phyloP scores from a whole-genome alignment of 2,797 vertebrate species.

The Telmatherina bonti region DNA sequence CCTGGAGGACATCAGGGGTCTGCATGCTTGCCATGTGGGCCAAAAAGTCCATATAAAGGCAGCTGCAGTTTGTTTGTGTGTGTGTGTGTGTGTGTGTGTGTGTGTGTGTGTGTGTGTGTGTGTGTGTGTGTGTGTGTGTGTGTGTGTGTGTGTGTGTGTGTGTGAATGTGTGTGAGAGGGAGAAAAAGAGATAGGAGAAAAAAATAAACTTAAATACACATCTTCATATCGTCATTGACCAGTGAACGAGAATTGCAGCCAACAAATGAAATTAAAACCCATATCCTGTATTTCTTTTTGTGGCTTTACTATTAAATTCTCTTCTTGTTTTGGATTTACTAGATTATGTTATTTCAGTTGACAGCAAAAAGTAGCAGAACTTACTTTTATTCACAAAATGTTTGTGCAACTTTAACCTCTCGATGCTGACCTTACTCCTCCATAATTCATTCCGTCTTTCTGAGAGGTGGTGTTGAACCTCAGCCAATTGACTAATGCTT shows the following conservation, averaged over 20 bases:
- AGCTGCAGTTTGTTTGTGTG: neutral
- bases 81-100: too few species aligned
- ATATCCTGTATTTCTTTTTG: constrained; percentile 2
- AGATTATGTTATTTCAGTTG: constrained; percentile 49
- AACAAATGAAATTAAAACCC: neutral
- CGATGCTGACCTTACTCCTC: constrained; percentile 56
- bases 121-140: too few species aligned
- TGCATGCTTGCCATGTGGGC: too few species aligned
- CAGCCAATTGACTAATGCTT: constrained; percentile 63
- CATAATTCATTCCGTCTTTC: constrained; percentile 53
- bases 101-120: too few species aligned
- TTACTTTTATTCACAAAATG: constrained; percentile 45
- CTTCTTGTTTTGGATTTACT: constrained; percentile 15
- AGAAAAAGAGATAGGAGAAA: neutral
- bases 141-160: too few species aligned
- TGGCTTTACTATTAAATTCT: constrained; percentile 31
- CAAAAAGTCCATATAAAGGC: neutral
- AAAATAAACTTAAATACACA: neutral
- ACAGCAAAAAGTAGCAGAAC: constrained; percentile 41
- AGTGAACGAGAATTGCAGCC: too few species aligned
- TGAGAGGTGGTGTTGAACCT: constrained; percentile 56
- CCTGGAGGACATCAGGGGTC: neutral
- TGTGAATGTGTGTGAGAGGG: too few species aligned
- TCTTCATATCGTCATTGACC: too few species aligned
- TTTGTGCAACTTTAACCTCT: constrained; percentile 54